Conservation (phyloP, 1,140 invertebrate genomes). For the Gryon sp. region DNA sequence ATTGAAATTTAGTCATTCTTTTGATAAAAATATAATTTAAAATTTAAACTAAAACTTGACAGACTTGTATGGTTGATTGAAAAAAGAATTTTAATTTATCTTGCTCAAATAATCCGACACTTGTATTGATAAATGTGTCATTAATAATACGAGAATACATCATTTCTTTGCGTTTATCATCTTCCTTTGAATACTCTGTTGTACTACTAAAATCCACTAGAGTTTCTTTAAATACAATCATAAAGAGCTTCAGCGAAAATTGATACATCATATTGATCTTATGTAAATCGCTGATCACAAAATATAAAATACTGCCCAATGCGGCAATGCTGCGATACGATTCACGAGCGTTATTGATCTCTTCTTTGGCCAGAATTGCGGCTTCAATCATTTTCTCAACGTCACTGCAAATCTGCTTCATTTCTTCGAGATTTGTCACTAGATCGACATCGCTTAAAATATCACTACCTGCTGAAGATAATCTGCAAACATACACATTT, state of each 20-base stretch:
- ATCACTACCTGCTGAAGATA: conserved; percentile 93
- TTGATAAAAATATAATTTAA: neutral
- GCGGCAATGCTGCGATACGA: conserved; percentile 91
- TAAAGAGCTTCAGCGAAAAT: conserved; percentile 97
- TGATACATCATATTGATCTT: conserved; percentile 98
- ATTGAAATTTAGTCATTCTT: neutral
- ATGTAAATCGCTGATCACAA: conserved; percentile 94
- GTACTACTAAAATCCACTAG: conserved; percentile 86
- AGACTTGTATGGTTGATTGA: conserved; percentile 91
- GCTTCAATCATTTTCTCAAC: conserved; percentile 92
- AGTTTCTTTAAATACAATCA: conserved; percentile 94
- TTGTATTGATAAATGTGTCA: conserved; percentile 89
- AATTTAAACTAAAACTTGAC: conserved; percentile 24
- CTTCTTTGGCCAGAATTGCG: conserved; percentile 90
- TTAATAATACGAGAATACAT: neutral
- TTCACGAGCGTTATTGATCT: conserved; percentile 95
- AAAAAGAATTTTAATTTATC: conserved; percentile 96
- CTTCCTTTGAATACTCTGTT: conserved; percentile 81
- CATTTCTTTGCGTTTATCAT: neutral
- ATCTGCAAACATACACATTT: conserved; percentile 72
- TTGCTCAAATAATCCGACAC: conserved; percentile 93
- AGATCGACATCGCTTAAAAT: conserved; percentile 94
- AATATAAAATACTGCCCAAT: conserved; percentile 94
- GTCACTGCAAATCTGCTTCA: conserved; percentile 94
- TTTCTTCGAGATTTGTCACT: conserved; percentile 95